phyloP scores from a whole-genome alignment of 37 sponge, comb jelly and placozoan genomes.

The Halichondria panicea region DNA sequence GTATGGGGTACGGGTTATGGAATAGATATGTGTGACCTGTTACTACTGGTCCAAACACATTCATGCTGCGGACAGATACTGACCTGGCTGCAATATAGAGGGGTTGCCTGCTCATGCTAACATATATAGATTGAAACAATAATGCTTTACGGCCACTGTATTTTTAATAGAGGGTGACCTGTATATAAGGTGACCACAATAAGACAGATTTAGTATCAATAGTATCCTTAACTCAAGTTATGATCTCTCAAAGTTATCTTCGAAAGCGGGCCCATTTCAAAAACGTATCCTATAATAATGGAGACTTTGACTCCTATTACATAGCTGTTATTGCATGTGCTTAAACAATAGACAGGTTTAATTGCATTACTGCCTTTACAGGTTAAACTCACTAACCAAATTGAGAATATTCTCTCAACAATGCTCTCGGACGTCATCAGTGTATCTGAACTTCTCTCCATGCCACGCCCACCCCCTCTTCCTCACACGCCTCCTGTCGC shows the following conservation, averaged over 20 bases:
- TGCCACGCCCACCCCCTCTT: constrained; percentile 45
- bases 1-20: no score
- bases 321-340: background rate
- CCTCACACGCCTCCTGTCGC: constrained; percentile 69
- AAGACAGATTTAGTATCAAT: background rate
- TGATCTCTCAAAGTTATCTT: no score
- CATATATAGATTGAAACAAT: no score
- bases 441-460: constrained; percentile 24
- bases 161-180: no score
- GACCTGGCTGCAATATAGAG: no score
- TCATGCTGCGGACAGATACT: no score
- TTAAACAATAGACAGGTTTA: background rate
- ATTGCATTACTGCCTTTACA: background rate
- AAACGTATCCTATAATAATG: background rate
- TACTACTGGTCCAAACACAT: no score
- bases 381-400: constrained; percentile 6
- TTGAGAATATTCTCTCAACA: constrained; percentile 9
- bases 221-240: background rate
- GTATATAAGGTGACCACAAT: no score
- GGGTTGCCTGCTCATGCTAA: no score
- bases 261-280: background rate
- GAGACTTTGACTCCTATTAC: background rate
- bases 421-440: constrained; percentile 21
- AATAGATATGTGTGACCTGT: background rate
- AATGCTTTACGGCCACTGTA: no score